These are phyloP conservation scores for Asteroscopus sphinx DNA, from an alignment of 2,888 invertebrate genomes.

Conservation along the genomic window DNA sequence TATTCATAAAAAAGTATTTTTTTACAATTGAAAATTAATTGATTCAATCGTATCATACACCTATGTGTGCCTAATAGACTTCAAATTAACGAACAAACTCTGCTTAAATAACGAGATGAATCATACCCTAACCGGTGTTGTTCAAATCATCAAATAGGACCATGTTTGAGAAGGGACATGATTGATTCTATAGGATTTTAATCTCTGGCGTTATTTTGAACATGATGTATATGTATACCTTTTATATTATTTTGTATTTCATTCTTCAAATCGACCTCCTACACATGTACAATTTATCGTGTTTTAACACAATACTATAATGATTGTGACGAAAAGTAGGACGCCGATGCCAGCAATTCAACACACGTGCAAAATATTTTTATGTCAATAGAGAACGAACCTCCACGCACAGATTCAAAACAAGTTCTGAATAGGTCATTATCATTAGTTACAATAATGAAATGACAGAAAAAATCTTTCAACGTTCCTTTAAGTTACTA, in stretches of 20 bases:
- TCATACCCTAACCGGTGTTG: constrained; percentile 27
- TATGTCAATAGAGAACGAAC: constrained; percentile 58
- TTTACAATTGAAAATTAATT: constrained; percentile 7
- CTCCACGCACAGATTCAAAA: constrained; percentile 50
- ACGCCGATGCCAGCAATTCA: constrained; percentile 32
- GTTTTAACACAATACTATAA: constrained; percentile 29
- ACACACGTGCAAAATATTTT: constrained; percentile 55
- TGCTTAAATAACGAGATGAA: constrained; percentile 32
- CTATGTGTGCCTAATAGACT: neutral
- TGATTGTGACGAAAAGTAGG: constrained; percentile 53
- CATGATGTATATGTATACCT: constrained; percentile 8
- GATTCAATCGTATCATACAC: constrained; percentile 3
- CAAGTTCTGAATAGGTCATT: constrained; percentile 66
- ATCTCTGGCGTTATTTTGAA: constrained; percentile 19
- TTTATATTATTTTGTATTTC: neutral
- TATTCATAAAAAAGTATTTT: neutral
- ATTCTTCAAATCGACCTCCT: constrained; percentile 24
- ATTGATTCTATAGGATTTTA: constrained; percentile 28
- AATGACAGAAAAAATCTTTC: constrained; percentile 57
- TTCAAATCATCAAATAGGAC: too few relatives aligned
- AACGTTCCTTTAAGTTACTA: constrained; percentile 21
- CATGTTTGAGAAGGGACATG: constrained; percentile 32
- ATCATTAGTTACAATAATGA: constrained; percentile 56
- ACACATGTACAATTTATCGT: constrained; percentile 23
- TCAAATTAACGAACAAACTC: constrained; percentile 7